Percentiles rank a stretch among this genome's conserved stretches.
These are phyloP conservation scores for Oceanites oceanicus DNA, from an alignment of 2,113 vertebrate genomes.

Conservation along the genomic window DNA sequence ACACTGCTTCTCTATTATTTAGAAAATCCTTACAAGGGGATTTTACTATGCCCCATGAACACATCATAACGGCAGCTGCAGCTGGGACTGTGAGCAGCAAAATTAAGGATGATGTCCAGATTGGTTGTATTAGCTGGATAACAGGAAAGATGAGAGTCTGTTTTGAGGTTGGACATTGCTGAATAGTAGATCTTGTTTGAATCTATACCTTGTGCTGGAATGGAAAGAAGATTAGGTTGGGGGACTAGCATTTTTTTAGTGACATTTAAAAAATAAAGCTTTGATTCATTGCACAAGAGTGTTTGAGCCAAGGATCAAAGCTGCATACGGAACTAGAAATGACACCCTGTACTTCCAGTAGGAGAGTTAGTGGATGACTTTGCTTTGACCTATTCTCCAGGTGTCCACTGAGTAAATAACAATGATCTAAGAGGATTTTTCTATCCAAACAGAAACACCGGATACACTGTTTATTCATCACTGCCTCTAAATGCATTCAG, in stretches of 20 bases:
- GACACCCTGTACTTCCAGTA: neutral
- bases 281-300: neutral
- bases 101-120: neutral
- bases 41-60: neutral
- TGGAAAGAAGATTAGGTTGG: neutral
- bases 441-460: neutral
- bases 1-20: neutral
- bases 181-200: neutral
- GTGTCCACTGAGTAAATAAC: constrained; percentile 1
- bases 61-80: neutral
- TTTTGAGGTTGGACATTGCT: neutral
- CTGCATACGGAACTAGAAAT: neutral
- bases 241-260: neutral
- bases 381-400: constrained; percentile 29
- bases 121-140: neutral
- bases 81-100: neutral
- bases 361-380: constrained; percentile 1
- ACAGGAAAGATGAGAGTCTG: neutral
- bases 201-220: neutral
- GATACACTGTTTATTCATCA: constrained; percentile 51
- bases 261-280: neutral
- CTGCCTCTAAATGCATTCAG: constrained; percentile 23
- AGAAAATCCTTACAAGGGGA: neutral
- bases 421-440: constrained; percentile 20
- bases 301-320: neutral